These are phyloP conservation scores for Microcebus ravelobensis DNA, from an alignment of 2,113 vertebrate genomes.

Conservation along the genomic window DNA sequence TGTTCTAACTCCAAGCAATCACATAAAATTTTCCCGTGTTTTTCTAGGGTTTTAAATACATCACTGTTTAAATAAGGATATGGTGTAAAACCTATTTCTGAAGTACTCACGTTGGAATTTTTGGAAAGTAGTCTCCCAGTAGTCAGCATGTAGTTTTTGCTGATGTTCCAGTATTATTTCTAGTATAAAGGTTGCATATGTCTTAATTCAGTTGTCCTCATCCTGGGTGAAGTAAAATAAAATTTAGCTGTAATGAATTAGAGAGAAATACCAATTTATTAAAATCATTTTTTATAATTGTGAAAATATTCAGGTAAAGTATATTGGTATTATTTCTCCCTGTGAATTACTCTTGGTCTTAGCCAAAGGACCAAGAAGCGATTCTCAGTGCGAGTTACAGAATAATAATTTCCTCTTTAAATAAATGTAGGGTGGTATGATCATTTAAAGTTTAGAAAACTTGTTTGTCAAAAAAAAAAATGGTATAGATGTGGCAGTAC, in stretches of 20 bases:
- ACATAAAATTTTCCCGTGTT: neutral
- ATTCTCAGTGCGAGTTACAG: neutral
- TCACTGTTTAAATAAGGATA: neutral
- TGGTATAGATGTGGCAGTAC: neutral
- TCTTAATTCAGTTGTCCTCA: slow-evolving; percentile 17
- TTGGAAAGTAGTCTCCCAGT: neutral
- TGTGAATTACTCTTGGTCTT: neutral
- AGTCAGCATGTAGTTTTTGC: slow-evolving; percentile 3
- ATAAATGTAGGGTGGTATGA: neutral
- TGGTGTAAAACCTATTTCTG: neutral
- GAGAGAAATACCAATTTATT: neutral
- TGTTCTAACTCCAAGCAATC: neutral
- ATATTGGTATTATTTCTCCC: neutral
- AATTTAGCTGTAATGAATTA: slow-evolving; percentile 30
- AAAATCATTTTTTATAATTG: slow-evolving; percentile 31
- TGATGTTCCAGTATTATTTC: neutral
- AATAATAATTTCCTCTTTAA: slow-evolving; percentile 31
- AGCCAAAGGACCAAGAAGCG: too few relatives aligned
- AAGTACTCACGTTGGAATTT: slow-evolving; percentile 13
- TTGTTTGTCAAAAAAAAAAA: slow-evolving; percentile 20
- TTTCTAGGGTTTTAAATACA: neutral
- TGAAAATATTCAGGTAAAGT: neutral
- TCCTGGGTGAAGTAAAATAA: neutral
- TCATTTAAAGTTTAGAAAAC: slow-evolving; percentile 14
- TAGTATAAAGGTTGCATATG: neutral